Conservation (phyloP, 2,113 vertebrate species). For the Mellivora capensis region DNA sequence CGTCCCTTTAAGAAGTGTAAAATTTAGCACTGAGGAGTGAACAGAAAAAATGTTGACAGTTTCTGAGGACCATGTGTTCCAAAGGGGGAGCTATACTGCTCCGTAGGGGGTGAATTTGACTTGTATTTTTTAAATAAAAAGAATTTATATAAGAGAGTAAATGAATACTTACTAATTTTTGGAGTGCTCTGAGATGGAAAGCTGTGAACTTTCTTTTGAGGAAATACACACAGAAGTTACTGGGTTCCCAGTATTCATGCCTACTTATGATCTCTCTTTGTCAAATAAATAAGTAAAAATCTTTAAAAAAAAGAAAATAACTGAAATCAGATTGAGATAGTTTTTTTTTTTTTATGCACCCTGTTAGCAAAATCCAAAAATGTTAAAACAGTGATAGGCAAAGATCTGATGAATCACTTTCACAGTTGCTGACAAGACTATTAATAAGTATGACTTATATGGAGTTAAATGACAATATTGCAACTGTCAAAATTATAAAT, state of each 20-base stretch:
- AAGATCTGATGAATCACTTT: neutral
- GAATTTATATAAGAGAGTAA: neutral
- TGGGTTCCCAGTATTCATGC: neutral
- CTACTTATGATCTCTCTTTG: too few species aligned
- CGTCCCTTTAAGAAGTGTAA: neutral
- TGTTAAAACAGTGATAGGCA: neutral
- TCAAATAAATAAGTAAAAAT: too few species aligned
- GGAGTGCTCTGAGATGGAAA: neutral
- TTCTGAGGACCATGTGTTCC: neutral
- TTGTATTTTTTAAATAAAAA: neutral
- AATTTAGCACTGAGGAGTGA: neutral
- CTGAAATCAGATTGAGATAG: neutral
- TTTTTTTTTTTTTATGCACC: neutral
- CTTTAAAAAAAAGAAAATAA: neutral
- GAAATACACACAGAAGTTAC: neutral
- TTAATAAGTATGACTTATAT: neutral
- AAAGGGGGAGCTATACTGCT: neutral
- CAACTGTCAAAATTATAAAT: neutral
- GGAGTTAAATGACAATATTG: neutral
- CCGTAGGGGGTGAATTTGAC: neutral
- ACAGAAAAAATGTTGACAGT: neutral
- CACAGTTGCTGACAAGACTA: neutral
- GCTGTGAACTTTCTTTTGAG: neutral
- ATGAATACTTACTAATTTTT: neutral
- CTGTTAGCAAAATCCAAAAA: neutral